phyloP scores from a whole-genome alignment of 2,113 vertebrate genomes.

The Menura novaehollandiae region DNA sequence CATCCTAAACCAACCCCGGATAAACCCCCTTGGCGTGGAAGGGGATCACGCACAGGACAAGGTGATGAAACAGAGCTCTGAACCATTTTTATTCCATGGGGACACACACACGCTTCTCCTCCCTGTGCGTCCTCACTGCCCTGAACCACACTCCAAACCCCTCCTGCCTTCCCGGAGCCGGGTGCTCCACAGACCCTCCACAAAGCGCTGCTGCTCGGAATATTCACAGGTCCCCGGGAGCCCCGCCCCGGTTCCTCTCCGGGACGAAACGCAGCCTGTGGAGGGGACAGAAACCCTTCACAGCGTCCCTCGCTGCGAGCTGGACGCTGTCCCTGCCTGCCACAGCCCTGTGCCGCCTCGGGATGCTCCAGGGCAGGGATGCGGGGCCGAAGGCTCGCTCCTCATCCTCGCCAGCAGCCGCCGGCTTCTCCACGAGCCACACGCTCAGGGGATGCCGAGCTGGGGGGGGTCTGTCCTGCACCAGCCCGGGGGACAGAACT shows the following conservation, averaged over 20 bases:
- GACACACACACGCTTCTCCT: fast-evolving
- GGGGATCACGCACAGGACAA: fast-evolving
- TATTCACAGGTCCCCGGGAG: not conserved
- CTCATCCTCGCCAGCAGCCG: conserved; percentile 12
- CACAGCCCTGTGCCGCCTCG: not conserved
- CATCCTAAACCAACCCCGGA: not conserved
- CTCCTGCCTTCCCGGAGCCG: not conserved
- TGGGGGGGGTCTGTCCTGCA: not conserved
- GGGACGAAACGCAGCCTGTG: not conserved
- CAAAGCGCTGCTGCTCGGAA: not conserved
- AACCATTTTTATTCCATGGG: not conserved
- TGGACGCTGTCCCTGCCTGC: fast-evolving
- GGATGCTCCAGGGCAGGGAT: not conserved
- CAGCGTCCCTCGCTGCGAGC: not conserved
- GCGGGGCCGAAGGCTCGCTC: not conserved
- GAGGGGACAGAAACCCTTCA: not conserved
- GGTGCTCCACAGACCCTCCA: not conserved
- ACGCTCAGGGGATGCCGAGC: not conserved
- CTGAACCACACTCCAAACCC: not conserved
- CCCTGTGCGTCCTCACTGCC: fast-evolving
- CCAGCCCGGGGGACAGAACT: not conserved
- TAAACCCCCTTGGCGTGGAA: fast-evolving
- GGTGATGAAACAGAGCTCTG: not conserved
- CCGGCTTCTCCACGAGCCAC: not conserved
- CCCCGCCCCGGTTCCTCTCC: not conserved